Conservation (phyloP, 1,140 invertebrate species). For the Drosophila littoralis region DNA sequence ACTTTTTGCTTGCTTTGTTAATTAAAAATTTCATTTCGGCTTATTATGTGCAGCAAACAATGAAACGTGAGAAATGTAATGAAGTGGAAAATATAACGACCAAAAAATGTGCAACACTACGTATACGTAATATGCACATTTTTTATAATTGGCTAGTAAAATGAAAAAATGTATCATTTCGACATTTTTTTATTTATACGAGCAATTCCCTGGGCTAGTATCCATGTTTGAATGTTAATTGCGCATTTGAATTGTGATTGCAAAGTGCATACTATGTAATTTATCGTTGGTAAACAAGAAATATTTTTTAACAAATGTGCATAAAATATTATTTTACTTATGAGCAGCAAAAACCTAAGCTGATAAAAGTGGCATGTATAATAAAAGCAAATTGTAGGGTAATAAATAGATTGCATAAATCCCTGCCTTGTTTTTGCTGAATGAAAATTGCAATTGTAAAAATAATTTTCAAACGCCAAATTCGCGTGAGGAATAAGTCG, state of each 20-base stretch:
- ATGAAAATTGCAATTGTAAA: too few relatives aligned
- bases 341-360: too few relatives aligned
- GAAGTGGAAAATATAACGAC: constrained; percentile 38
- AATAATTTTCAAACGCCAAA: background rate
- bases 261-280: background rate
- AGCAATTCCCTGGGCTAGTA: background rate
- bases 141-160: constrained; percentile 13
- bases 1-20: constrained; percentile 47
- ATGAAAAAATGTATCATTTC: background rate
- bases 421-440: too few relatives aligned
- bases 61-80: constrained; percentile 43
- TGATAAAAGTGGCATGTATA: too few relatives aligned
- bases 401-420: too few relatives aligned
- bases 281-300: background rate
- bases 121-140: constrained; percentile 35
- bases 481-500: background rate
- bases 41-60: constrained; percentile 46
- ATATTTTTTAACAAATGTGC: too few relatives aligned
- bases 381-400: too few relatives aligned
- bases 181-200: background rate
- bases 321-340: too few relatives aligned
- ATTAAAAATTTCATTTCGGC: constrained; percentile 45
- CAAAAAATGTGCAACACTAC: constrained; percentile 28
- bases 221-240: constrained; percentile 10
- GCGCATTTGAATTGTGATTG: constrained; percentile 14